phyloP scores from a whole-genome alignment of 2,888 invertebrate genomes.

The Scaptomyza flava region DNA sequence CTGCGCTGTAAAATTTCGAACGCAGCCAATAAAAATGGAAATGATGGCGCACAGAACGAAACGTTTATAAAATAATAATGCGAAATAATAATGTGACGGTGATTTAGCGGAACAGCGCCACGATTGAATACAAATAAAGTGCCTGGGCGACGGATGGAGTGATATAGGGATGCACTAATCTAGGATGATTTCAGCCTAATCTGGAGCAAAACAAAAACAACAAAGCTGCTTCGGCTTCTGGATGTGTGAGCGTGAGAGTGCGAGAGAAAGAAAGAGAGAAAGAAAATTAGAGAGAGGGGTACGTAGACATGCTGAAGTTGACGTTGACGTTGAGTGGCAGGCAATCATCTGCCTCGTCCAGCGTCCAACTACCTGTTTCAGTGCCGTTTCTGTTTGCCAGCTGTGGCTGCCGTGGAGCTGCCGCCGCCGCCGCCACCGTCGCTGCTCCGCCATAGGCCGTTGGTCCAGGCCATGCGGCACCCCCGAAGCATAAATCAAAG shows the following conservation, averaged over 20 bases:
- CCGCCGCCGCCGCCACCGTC: slow-evolving; percentile 26
- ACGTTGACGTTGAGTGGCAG: slow-evolving; percentile 61
- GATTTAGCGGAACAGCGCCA: slow-evolving; percentile 81
- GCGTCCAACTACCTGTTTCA: slow-evolving; percentile 79
- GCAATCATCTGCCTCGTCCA: slow-evolving; percentile 67
- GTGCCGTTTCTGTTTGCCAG: slow-evolving; percentile 60
- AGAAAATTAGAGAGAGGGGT: too few species aligned
- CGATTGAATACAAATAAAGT: slow-evolving; percentile 83
- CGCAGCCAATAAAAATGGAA: slow-evolving; percentile 82
- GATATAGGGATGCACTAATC: slow-evolving; percentile 70
- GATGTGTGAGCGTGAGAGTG: background rate
- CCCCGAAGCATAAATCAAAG: slow-evolving; percentile 77
- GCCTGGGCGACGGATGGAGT: slow-evolving; percentile 29
- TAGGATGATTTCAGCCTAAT: slow-evolving; percentile 80
- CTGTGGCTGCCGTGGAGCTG: slow-evolving; percentile 45
- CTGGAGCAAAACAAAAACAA: slow-evolving; percentile 66
- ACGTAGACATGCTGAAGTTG: slow-evolving; percentile 26
- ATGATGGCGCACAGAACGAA: slow-evolving; percentile 70
- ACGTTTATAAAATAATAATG: slow-evolving; percentile 83
- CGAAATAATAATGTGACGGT: slow-evolving; percentile 82
- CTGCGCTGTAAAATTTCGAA: slow-evolving; percentile 68
- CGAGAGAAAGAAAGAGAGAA: slow-evolving; percentile 8
- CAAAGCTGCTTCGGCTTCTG: slow-evolving; percentile 15
- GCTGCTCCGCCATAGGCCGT: slow-evolving; percentile 67
- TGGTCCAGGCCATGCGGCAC: slow-evolving; percentile 69